phyloP scores from a whole-genome alignment of 2,888 invertebrate genomes.

The Nasonia oneida region DNA sequence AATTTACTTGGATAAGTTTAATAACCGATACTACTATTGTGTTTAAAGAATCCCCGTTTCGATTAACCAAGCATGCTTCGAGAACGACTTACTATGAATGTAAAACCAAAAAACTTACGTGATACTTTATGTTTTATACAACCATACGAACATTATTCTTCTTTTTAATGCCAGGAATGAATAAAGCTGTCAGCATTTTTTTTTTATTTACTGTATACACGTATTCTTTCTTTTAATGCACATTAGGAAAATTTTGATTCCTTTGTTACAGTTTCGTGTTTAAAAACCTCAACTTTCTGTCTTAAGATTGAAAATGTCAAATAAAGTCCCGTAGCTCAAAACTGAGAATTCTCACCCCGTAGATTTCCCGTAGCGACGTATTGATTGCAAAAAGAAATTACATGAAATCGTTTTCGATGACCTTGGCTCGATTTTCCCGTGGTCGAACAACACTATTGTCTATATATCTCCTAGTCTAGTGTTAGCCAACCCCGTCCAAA shows the following conservation, averaged over 20 bases:
- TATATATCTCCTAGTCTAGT: constrained; percentile 45
- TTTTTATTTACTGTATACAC: background rate
- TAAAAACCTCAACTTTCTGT: background rate
- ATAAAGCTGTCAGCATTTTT: background rate
- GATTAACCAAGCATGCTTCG: constrained; percentile 36
- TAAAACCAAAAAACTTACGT: background rate
- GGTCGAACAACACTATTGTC: constrained; percentile 34
- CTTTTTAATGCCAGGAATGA: background rate
- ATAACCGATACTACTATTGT: background rate
- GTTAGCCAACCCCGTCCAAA: constrained; percentile 40
- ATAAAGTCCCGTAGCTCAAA: background rate
- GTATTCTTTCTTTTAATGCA: background rate
- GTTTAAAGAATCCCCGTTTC: background rate
- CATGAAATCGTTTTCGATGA: constrained; percentile 38
- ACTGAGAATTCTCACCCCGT: constrained; percentile 25
- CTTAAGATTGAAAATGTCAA: background rate
- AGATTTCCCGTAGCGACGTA: constrained; percentile 31
- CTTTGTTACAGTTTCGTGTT: background rate
- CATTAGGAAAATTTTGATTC: background rate
- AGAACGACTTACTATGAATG: constrained; percentile 8
- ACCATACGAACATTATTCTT: too few relatives aligned
- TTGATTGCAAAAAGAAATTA: background rate
- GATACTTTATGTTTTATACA: too few relatives aligned
- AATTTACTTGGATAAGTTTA: background rate
- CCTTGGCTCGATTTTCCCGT: constrained; percentile 41